Evolutionary conservation across 2,797 vertebrate genomes (phyloP).

Genomic region (Denticeps clupeoides): DNA sequence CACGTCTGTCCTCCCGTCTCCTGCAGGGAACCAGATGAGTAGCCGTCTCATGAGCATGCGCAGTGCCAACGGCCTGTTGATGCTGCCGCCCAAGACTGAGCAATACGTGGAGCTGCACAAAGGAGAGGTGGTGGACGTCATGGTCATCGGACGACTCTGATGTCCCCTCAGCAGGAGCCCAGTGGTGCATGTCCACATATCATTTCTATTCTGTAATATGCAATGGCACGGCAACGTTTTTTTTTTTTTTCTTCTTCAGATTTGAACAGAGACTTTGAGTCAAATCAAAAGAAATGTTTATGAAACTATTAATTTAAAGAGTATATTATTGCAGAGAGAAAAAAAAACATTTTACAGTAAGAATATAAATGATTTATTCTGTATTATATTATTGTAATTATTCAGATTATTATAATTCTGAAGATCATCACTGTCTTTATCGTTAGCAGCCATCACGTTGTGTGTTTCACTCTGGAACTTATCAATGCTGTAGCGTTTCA

Average conservation of each 20-base stretch:
- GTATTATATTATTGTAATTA: constrained; percentile 79
- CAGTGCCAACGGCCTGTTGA: constrained; percentile 95
- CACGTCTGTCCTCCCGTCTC: not conserved
- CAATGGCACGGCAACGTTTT: constrained; percentile 94
- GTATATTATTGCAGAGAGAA: constrained; percentile 81
- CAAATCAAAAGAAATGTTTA: constrained; percentile 32
- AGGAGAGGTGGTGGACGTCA: constrained; percentile 96
- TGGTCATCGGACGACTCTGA: constrained; percentile 99
- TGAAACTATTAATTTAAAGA: constrained; percentile 29
- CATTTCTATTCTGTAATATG: constrained; percentile 99
- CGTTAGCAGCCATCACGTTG: constrained; percentile 81
- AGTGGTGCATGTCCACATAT: constrained; percentile 97
- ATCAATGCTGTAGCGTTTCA: constrained; percentile 84
- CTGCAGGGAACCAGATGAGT: constrained; percentile 92
- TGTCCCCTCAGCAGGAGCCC: constrained; percentile 39
- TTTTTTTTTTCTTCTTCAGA: too few species aligned
- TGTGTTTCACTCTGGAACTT: constrained; percentile 87
- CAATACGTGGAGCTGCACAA: constrained; percentile 98
- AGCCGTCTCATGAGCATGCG: constrained; percentile 98
- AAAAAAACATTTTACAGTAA: constrained; percentile 73
- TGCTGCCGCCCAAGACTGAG: constrained; percentile 98
- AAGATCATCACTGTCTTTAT: constrained; percentile 59
- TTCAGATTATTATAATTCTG: constrained; percentile 47
- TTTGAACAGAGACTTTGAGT: constrained; percentile 79
- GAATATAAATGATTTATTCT: constrained; percentile 87